Conservation (phyloP, 2,797 vertebrate genomes). For the Thunnus albacares region DNA sequence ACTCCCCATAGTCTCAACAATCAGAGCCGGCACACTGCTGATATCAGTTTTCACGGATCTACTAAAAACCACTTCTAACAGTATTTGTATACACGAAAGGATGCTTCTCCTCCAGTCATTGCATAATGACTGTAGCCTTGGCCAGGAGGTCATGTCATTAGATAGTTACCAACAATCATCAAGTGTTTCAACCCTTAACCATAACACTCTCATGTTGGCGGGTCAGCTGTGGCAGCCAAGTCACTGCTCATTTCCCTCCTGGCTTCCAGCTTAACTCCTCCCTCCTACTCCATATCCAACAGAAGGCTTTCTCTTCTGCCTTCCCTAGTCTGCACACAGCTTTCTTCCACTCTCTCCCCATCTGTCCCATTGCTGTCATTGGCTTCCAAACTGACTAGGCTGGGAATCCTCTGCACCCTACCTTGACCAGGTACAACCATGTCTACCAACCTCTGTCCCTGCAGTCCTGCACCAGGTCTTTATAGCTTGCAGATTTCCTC, state of each 20-base stretch:
- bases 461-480: neutral
- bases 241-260: neutral
- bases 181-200: neutral
- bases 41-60: slow-evolving; percentile 63
- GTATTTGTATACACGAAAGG: no score
- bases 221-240: neutral
- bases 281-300: neutral
- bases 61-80: slow-evolving; percentile 37
- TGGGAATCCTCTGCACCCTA: neutral
- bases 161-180: neutral
- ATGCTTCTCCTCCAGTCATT: no score
- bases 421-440: neutral
- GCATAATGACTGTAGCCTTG: no score
- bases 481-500: neutral
- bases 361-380: neutral
- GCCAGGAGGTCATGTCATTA: neutral
- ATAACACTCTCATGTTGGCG: neutral
- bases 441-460: neutral
- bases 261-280: neutral
- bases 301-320: neutral
- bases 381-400: neutral
- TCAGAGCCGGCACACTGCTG: slow-evolving; percentile 39
- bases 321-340: neutral
- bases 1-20: slow-evolving; percentile 43
- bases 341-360: neutral